Conservation (phyloP, 1,140 invertebrate genomes). For the Doryteuthis pealeii region DNA sequence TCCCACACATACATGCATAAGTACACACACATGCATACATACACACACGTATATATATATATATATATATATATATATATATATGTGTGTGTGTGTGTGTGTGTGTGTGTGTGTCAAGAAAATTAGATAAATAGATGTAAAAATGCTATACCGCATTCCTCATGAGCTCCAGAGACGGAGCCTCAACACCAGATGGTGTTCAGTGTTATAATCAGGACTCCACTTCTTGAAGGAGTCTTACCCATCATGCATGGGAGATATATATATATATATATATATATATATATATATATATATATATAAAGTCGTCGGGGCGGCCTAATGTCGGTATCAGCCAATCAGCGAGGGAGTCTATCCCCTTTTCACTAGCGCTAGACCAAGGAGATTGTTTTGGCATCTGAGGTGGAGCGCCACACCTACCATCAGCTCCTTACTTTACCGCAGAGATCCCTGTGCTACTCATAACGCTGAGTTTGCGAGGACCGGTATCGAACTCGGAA, state of each 20-base stretch:
- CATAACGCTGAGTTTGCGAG: too few relatives aligned
- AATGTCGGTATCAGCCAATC: too few relatives aligned
- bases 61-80: constrained; percentile 2
- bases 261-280: not conserved
- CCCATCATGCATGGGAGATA: not conserved
- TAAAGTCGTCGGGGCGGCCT: too few relatives aligned
- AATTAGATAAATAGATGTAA: not conserved
- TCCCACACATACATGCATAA: not conserved
- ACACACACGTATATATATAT: not conserved
- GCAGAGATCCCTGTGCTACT: too few relatives aligned
- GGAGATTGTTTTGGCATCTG: too few relatives aligned
- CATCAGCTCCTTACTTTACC: too few relatives aligned
- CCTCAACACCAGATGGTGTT: not conserved
- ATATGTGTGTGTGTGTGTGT: not conserved
- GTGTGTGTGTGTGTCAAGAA: not conserved
- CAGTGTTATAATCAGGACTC: not conserved
- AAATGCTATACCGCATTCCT: not conserved
- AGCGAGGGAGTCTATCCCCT: too few relatives aligned
- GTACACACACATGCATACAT: constrained; percentile 8
- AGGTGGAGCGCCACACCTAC: too few relatives aligned
- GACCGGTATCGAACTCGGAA: too few relatives aligned
- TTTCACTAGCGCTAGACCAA: too few relatives aligned
- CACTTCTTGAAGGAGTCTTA: not conserved
- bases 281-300: too few relatives aligned
- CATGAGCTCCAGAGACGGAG: constrained; percentile 14